phyloP scores from a whole-genome alignment of 2,113 vertebrate genomes.

The Neotoma lepida region DNA sequence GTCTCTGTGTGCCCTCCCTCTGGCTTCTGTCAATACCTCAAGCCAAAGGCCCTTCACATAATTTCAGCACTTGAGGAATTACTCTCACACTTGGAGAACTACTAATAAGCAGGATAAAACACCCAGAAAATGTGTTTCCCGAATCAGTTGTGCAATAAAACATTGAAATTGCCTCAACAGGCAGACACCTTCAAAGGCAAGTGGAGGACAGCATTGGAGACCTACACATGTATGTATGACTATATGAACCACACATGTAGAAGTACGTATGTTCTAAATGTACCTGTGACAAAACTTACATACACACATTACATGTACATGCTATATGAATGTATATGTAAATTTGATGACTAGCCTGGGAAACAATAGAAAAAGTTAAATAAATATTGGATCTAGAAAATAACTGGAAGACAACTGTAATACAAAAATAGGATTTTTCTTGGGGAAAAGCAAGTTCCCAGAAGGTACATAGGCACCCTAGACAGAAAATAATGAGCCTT shows the following conservation, averaged over 20 bases:
- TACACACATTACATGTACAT: not conserved
- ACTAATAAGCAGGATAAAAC: slow-evolving; percentile 19
- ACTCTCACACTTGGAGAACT: not conserved
- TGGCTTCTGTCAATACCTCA: not conserved
- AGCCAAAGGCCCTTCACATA: not conserved
- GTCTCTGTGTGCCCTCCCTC: not conserved
- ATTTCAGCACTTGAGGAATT: slow-evolving; percentile 40
- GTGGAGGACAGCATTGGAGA: fast-evolving
- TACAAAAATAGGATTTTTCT: not conserved
- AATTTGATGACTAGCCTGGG: too few relatives aligned
- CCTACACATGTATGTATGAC: not conserved
- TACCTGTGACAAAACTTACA: not conserved
- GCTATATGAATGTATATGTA: not conserved
- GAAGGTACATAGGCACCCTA: not conserved
- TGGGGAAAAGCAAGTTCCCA: not conserved
- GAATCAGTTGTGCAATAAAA: not conserved
- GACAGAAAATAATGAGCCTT: not conserved
- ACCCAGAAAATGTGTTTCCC: slow-evolving; percentile 38
- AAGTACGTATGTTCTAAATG: not conserved
- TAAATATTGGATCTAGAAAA: not conserved
- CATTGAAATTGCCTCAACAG: not conserved
- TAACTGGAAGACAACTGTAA: not conserved
- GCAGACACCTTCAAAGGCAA: not conserved
- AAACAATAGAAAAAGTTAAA: not conserved
- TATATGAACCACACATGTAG: not conserved